These are phyloP conservation scores for Agapetus fuscipes DNA, from an alignment of 2,888 invertebrate species.

Conservation along the genomic window DNA sequence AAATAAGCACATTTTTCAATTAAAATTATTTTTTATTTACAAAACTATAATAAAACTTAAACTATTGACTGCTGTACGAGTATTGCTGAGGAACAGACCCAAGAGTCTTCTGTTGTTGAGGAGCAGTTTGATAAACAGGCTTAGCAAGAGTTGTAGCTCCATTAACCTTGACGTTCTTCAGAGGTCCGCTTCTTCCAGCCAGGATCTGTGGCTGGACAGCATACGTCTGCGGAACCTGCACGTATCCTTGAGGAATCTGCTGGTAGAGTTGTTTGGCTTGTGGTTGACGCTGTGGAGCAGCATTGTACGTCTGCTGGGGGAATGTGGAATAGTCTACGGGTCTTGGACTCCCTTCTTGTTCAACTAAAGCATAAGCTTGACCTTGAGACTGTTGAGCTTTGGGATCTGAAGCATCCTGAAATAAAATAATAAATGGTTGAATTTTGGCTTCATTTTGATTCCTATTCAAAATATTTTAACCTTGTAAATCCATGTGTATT, in stretches of 20 bases:
- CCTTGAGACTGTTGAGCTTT: not conserved
- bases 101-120: no score
- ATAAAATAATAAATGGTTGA: not conserved
- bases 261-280: no score
- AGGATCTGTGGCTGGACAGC: not conserved
- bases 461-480: no score
- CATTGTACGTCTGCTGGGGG: no score
- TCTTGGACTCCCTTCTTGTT: not conserved
- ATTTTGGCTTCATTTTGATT: no score
- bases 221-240: not conserved
- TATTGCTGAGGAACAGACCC: constrained; percentile 3
- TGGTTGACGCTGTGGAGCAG: no score
- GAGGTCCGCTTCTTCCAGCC: not conserved
- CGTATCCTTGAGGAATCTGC: not conserved
- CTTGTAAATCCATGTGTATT: no score
- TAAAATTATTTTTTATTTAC: no score
- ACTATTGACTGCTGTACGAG: constrained; percentile 7
- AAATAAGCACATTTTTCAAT: no score
- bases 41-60: no score
- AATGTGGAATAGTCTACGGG: no score
- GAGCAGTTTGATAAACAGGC: no score
- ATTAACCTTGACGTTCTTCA: not conserved
- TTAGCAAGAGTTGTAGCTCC: not conserved
- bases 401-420: constrained; percentile 1
- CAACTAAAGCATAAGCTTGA: constrained; percentile 1